A percentile compares a stretch with the other conserved stretches of the same genome.
Conservation (phyloP, 2,888 invertebrate species). For the Athrips mouffetella region DNA sequence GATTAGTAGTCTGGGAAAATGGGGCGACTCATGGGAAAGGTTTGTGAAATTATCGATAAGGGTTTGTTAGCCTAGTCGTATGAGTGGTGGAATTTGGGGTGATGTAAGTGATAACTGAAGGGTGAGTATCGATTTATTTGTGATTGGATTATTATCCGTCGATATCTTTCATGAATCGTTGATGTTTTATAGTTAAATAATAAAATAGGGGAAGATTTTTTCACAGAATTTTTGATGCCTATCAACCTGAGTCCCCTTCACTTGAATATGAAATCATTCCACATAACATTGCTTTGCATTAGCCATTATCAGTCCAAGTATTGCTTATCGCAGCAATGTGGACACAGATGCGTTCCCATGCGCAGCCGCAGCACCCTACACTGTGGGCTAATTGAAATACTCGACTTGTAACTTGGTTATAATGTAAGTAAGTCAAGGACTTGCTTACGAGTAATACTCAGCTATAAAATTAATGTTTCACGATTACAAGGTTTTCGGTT, state of each 20-base stretch:
- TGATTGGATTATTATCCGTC: no score
- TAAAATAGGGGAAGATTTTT: neutral
- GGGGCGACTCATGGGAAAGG: conserved; percentile 22
- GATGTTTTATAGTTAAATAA: neutral
- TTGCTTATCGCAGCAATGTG: conserved; percentile 36
- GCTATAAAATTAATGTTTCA: conserved; percentile 16
- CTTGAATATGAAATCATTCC: neutral
- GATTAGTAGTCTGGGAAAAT: conserved; percentile 52
- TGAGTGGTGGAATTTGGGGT: neutral
- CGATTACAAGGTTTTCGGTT: conserved; percentile 6
- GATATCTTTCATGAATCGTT: no score
- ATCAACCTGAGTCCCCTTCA: neutral
- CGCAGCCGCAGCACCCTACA: conserved; percentile 20
- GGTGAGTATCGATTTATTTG: neutral
- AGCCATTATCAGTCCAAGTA: conserved; percentile 6
- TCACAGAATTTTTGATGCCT: neutral
- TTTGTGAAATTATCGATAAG: neutral
- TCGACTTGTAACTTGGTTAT: no score
- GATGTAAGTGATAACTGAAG: neutral
- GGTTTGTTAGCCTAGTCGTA: neutral
- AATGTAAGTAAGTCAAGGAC: conserved; percentile 33
- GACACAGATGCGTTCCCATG: conserved; percentile 66
- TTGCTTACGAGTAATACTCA: conserved; percentile 9
- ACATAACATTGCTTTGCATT: neutral
- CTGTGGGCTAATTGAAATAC: conserved; percentile 32